Base-by-base conservation (phyloP, 2,113 vertebrate genomes). In the Istiophorus platypterus region DNA sequence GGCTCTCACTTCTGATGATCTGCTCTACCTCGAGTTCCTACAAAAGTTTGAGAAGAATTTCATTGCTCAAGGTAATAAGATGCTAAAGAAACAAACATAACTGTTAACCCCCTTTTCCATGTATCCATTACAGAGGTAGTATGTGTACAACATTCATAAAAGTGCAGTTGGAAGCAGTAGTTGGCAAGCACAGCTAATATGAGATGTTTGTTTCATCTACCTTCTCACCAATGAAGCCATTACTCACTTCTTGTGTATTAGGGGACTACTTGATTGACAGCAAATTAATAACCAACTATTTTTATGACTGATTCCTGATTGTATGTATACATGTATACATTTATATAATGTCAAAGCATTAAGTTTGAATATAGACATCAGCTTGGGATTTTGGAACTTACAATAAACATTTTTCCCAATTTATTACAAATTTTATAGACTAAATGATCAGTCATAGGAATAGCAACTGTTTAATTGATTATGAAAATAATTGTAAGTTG, bases 31-130 rank as follows among this genome's bases (percentile, higher is more conserved):
- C 14, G 95, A 96, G 90, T 96, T 96, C 91, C 91, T 96, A 15
- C 95, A 96, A 85, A 96, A 96, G 85, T 96, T 96, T 88, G 95
- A 96, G 85, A 96, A 93, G 93, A 96, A 96, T 82, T 96, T 96
- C 83, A 96, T 96, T 31, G 93, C 95, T 88, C 95, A 96, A 84
- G 95, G 95, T 96, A 86, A 84, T 91, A 78, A 31, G 13, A 49
- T 1, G 24, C 54, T 2, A 5, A 22, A 66, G 7, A 42, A 63
- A 29, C 15, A 2, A 13, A 34, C 13, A 45, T 9, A 39, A 17
- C 4, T 17, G 12, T 45, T 45, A 13, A 45, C 2, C 42, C 42
- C 17, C 1, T n/a, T 27, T 22, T 26, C 20, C 27, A 29, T 31
- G 57, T 15, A 26, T 47, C 34, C 22, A 1, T n/a, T 24, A 22